A percentile compares a stretch with the other conserved stretches of the same genome.
Conservation (phyloP, 1,140 invertebrate genomes). For the Macrotrachela quadricornifera region DNA sequence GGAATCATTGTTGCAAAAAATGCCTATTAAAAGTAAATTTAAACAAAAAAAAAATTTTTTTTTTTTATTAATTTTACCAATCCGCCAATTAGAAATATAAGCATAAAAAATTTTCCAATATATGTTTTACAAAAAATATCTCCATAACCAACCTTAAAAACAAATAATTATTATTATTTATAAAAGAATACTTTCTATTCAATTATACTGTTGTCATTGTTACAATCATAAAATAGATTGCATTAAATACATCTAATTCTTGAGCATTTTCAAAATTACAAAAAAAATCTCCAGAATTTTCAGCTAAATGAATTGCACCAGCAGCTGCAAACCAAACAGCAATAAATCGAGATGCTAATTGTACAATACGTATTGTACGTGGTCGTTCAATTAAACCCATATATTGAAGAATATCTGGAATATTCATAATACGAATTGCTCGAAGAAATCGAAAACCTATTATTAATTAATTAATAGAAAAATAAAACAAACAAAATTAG, state of each 20-base stretch:
- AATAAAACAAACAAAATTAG: background rate
- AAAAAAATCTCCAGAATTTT: conserved; percentile 29
- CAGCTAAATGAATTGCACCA: conserved; percentile 29
- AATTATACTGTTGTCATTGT: conserved; percentile 29
- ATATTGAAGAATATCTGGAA: conserved; percentile 30
- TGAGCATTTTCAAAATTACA: conserved; percentile 20
- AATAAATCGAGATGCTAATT: conserved; percentile 15
- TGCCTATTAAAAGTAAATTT: background rate
- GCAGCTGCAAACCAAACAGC: conserved; percentile 15
- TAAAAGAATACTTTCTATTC: background rate
- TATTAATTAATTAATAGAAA: background rate
- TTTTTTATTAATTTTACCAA: background rate
- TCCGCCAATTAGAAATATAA: background rate
- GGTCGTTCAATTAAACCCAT: conserved; percentile 28
- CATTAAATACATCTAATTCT: conserved; percentile 25
- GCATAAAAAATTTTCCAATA: background rate
- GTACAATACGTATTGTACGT: conserved; percentile 23
- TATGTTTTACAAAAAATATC: background rate
- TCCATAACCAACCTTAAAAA: background rate
- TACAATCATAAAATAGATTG: conserved; percentile 27
- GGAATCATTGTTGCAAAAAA: background rate
- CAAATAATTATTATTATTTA: background rate
- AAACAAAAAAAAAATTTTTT: background rate
- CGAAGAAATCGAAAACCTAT: conserved; percentile 88
- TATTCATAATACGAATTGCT: conserved; percentile 86